A percentile compares a stretch with the other conserved stretches of the same genome.
These are phyloP conservation scores for Sebastes oblongus DNA, from an alignment of 2,797 vertebrate species.

Conservation along the genomic window DNA sequence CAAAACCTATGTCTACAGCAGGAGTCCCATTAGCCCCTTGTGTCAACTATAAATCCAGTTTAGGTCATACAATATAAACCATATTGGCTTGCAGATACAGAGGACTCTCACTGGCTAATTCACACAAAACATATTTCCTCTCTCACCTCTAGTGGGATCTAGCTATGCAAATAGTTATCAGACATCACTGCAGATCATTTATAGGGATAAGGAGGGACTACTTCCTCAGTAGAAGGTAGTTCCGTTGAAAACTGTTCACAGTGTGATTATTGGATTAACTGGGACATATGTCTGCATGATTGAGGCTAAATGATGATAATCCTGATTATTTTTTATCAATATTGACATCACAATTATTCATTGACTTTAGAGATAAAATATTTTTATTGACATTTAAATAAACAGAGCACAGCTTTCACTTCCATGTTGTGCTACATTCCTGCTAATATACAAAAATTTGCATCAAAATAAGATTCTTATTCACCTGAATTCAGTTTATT, in stretches of 20 bases:
- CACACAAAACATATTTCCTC: neutral
- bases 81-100: neutral
- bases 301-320: too few species aligned
- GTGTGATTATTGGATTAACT: neutral
- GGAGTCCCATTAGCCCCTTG: neutral
- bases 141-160: neutral
- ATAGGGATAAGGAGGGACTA: neutral
- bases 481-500: too few species aligned
- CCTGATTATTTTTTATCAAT: too few species aligned
- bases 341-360: too few species aligned
- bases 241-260: neutral
- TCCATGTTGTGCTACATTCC: too few species aligned
- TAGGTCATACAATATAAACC: neutral
- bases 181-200: neutral
- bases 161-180: neutral
- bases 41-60: slow-evolving; percentile 7
- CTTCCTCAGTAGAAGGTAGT: neutral
- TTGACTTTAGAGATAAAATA: too few species aligned
- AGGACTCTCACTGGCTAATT: neutral
- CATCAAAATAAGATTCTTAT: too few species aligned
- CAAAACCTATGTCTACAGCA: neutral
- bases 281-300: neutral
- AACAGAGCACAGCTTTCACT: too few species aligned
- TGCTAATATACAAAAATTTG: too few species aligned
- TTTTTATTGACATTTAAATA: too few species aligned